These are phyloP conservation scores for Tachina lurida DNA, from an alignment of 2,888 invertebrate species.

Conservation along the genomic window DNA sequence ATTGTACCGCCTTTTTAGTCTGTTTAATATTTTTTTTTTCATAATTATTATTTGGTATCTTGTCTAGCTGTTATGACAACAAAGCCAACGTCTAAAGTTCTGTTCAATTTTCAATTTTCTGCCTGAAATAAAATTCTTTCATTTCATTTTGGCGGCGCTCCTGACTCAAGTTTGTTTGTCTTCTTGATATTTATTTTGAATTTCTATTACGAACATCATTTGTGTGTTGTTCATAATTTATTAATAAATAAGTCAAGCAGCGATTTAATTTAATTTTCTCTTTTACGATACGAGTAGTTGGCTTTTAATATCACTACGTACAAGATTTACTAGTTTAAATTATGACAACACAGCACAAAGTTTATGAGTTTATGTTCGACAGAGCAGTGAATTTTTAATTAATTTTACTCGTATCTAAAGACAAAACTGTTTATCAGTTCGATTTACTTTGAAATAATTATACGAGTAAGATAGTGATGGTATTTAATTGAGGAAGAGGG, in stretches of 20 bases:
- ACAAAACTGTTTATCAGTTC: slow-evolving; percentile 16
- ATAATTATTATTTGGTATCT: neutral
- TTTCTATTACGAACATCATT: neutral
- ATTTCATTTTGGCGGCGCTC: neutral
- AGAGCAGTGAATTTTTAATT: slow-evolving; percentile 43
- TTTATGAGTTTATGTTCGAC: slow-evolving; percentile 39
- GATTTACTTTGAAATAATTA: slow-evolving; percentile 17
- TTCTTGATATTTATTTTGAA: neutral
- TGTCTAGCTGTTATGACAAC: neutral
- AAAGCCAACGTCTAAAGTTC: neutral
- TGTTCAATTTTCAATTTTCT: neutral
- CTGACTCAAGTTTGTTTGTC: slow-evolving; percentile 1
- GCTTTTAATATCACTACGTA: neutral
- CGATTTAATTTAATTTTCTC: slow-evolving; percentile 54
- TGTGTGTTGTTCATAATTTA: slow-evolving; percentile 41
- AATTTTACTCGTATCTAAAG: slow-evolving; percentile 16
- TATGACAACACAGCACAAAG: slow-evolving; percentile 27
- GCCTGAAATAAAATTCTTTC: neutral
- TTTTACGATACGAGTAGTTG: slow-evolving; percentile 3
- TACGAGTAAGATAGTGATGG: neutral
- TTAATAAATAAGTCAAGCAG: slow-evolving; percentile 46
- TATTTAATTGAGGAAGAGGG: slow-evolving; percentile 6
- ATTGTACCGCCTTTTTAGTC: slow-evolving; percentile 63
- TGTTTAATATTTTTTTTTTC: slow-evolving; percentile 30
- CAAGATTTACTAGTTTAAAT: slow-evolving; percentile 10